Evolutionary conservation across 2,113 vertebrate genomes (phyloP), one percentile per base, ranked within the genome.

Genomic region (Clarias gariepinus): DNA sequence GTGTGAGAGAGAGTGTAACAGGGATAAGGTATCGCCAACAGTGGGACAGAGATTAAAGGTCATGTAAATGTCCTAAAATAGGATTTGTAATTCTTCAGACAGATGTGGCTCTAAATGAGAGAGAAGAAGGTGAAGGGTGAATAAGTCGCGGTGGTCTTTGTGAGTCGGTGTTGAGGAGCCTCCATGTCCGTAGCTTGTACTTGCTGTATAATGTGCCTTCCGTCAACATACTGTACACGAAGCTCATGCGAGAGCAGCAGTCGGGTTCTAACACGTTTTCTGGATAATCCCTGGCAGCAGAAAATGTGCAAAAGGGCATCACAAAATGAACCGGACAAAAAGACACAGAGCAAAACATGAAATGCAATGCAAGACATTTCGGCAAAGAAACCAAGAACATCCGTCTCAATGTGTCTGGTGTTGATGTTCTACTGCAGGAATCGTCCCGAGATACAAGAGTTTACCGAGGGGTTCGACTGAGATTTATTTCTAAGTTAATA

Each of bases 211-310:
- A 88, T 90, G 89, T 87, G 95, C 95, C 95, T 94, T 97, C 94
- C 91, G 84, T 95, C 94, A 94, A 94, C 95, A 94, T 87, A 68
- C 87, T 87, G 87, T 86, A 86, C 86, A 86, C 47, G 81, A 81
- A 88, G 82, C 87, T 82, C 57, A 64, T 85, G 71, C 79, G 69
- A 85, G 64, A 77, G 88, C 85, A 82, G 89, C 83, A 61, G 41
- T 64, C 78, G 74, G 89, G 93, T 95, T 92, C 95, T 92, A 97
- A 97, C 96, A 98, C 94, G 94, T 96, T 96, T 97, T 98, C 96
- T 96, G 97, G 97, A 98, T 96, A 96, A 96, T 96, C 96, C 97
- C 98, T 98, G 97, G 97, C 96, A 97, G 96, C 95, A 97, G 96
- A 96, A 36, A 92, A 98, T 96, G 97, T 96, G 96, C 95, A 95